Base-by-base conservation (phyloP, 2,888 invertebrate genomes). In the Nebria salina region DNA sequence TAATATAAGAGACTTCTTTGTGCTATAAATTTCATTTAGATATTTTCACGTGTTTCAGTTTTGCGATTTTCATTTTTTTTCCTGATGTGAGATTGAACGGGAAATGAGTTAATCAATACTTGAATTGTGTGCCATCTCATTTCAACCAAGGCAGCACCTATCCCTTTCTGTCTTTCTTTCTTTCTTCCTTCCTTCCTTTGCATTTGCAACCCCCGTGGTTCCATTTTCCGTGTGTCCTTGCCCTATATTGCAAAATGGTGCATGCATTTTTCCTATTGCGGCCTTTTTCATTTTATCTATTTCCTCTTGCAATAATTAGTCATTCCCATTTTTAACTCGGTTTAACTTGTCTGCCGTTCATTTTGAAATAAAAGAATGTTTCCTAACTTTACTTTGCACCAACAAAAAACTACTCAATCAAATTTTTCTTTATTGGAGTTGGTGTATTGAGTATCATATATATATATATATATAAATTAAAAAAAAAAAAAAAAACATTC, bases 191-290 rank as follows among this genome's bases (percentile, higher is more conserved):
- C 1, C 20, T 20, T 20, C 20, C 20, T 20, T 68, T 75, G 80
- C 70, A 80, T 81, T 81, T 81, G 81, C 81, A 81, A 81, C 81
- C 81, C 81, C 76, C 66, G 68, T 80, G 75, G 80, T 66, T 80
- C 80, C 72, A 76, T 76, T 81, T 81, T 80, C 75, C 75, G 75
- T 80, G 80, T 88, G 88, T 88, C 89, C 89, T 89, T 89, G 89
- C 87, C 88, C 89, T 87, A 89, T 86, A 88, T 88, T 87, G 85
- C 85, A 86, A 87, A 86, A 86, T 86, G 87, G 87, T 88, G 88
- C 88, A 87, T 88, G 88, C 88, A 87, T 85, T 87, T 85, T 84
- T 54, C 68, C 65, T 26, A 65, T 70, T 77, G 72, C 70, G 73
- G 74, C 72, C 65, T 65, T 78, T 74, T 74, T 72, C 41, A 26